These are phyloP conservation scores for Hyphantria cunea DNA, from an alignment of 1,140 invertebrate genomes.

Conservation along the genomic window DNA sequence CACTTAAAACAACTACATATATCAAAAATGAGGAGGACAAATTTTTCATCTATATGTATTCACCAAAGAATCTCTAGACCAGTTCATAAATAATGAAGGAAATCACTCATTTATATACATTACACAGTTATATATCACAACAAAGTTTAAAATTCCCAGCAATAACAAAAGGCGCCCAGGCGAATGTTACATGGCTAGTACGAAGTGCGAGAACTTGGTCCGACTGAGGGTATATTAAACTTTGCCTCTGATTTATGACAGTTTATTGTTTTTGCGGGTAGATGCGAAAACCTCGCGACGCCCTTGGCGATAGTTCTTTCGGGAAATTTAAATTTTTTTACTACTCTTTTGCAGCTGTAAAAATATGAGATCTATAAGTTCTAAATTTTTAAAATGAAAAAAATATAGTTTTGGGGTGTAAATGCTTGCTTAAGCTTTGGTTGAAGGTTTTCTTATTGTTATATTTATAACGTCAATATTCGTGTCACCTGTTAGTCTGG, in stretches of 20 bases:
- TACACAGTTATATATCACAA: conserved; percentile 25
- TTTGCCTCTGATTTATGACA: conserved; percentile 46
- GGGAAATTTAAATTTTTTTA: conserved; percentile 26
- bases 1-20: no score
- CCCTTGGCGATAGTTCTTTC: conserved; percentile 25
- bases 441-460: no score
- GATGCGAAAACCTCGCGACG: conserved; percentile 12
- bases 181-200: conserved; percentile 24
- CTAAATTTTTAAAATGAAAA: no score
- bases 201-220: conserved; percentile 18
- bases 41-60: no score
- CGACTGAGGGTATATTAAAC: conserved; percentile 43
- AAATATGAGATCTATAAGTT: no score
- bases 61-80: no score
- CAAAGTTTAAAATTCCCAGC: conserved; percentile 22
- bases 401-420: no score
- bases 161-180: conserved; percentile 25
- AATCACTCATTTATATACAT: conserved; percentile 26
- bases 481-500: no score
- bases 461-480: no score
- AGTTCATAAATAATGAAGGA: conserved; percentile 7
- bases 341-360: conserved; percentile 11
- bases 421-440: no score
- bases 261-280: conserved; percentile 45
- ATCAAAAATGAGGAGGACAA: no score